phyloP scores from a whole-genome alignment of 2,113 vertebrate species.

The Nematolebias whitei region DNA sequence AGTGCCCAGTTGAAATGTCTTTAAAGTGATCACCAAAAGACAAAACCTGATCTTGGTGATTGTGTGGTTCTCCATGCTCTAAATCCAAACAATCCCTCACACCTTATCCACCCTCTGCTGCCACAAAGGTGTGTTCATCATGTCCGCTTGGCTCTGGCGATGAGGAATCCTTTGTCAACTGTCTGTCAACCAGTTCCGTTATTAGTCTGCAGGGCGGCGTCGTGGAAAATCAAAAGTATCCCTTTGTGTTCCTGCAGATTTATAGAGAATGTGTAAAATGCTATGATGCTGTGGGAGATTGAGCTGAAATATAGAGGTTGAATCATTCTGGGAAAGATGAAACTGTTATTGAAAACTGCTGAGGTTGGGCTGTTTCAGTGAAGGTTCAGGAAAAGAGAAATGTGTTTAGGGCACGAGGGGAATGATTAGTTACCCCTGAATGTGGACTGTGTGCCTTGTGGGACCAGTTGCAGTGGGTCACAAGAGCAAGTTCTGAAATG shows the following conservation, averaged over 20 bases:
- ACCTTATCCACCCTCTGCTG: constrained; percentile 26
- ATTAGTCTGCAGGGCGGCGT: constrained; percentile 28
- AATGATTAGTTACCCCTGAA: constrained; percentile 55
- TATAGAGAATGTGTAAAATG: constrained; percentile 48
- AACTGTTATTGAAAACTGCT: constrained; percentile 59
- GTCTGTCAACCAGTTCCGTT: constrained; percentile 26
- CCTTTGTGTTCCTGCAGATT: constrained; percentile 39
- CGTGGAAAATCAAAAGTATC: constrained; percentile 34
- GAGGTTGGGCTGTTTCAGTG: constrained; percentile 31
- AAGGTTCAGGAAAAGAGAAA: constrained; percentile 41
- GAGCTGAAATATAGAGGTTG: constrained; percentile 32
- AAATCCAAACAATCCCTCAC: constrained; percentile 40
- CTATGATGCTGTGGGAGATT: constrained; percentile 34
- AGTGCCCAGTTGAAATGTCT: constrained; percentile 16
- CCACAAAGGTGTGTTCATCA: constrained; percentile 2
- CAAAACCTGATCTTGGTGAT: constrained; percentile 41
- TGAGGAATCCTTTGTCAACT: constrained; percentile 9
- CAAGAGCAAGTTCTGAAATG: constrained; percentile 27
- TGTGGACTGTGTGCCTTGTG: constrained; percentile 48
- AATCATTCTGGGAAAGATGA: constrained; percentile 48
- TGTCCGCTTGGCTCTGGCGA: constrained; percentile 3
- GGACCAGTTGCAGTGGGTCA: constrained; percentile 33
- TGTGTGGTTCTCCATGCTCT: constrained; percentile 18
- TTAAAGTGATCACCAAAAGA: constrained; percentile 33
- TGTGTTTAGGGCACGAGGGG: constrained; percentile 16